These are phyloP conservation scores for Galeopsomyia nigrocyanea DNA, from an alignment of 2,888 invertebrate species.

Conservation along the genomic window DNA sequence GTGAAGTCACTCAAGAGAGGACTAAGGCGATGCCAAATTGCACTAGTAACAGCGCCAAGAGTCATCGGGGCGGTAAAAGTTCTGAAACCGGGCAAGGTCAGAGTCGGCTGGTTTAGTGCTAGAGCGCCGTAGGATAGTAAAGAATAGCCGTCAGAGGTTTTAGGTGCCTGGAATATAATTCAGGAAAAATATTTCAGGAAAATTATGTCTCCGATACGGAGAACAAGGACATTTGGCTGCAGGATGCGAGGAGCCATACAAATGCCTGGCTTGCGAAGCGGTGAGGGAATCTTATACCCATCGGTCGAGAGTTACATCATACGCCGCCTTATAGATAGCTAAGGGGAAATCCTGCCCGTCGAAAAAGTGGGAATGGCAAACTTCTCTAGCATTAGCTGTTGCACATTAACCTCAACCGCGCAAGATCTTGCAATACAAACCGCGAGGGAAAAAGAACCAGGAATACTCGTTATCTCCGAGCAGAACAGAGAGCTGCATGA, in stretches of 20 bases:
- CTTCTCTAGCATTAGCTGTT: too few species aligned
- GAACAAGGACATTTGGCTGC: background rate
- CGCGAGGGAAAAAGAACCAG: background rate
- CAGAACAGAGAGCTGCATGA: too few species aligned
- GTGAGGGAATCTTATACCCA: too few species aligned
- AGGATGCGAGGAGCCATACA: too few species aligned
- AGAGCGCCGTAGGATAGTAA: background rate
- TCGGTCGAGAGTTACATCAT: too few species aligned
- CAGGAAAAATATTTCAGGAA: background rate
- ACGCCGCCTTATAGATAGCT: too few species aligned
- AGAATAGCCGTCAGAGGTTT: background rate
- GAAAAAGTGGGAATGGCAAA: too few species aligned
- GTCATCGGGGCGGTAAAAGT: background rate
- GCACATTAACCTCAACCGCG: background rate
- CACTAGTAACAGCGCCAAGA: background rate
- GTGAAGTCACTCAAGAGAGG: too few species aligned
- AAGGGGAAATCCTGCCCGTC: too few species aligned
- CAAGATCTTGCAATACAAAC: background rate
- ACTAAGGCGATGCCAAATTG: background rate
- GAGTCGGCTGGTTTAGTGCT: background rate
- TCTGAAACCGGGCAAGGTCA: too few species aligned
- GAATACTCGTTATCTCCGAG: background rate
- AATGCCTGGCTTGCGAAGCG: background rate
- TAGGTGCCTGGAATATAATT: background rate
- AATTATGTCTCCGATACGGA: background rate